These are phyloP conservation scores for Syritta pipiens DNA, from an alignment of 2,888 invertebrate species.

Conservation along the genomic window DNA sequence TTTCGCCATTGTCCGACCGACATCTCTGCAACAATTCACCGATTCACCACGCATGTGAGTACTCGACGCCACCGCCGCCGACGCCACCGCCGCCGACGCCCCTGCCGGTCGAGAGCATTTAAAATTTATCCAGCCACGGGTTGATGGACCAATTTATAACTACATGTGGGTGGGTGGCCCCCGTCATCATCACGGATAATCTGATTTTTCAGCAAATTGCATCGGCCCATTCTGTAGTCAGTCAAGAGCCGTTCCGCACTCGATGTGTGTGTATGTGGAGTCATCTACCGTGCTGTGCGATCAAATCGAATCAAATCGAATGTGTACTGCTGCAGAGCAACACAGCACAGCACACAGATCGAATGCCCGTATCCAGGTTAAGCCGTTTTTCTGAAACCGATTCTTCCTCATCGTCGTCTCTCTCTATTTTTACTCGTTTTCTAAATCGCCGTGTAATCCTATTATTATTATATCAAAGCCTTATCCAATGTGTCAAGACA, in stretches of 20 bases:
- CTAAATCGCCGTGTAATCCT: slow-evolving; percentile 53
- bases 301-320: slow-evolving; percentile 46
- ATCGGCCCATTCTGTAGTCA: slow-evolving; percentile 64
- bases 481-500: slow-evolving; percentile 65
- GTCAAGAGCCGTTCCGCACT: slow-evolving; percentile 19
- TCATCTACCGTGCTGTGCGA: slow-evolving; percentile 38
- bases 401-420: slow-evolving; percentile 5
- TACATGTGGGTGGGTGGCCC: slow-evolving; percentile 66
- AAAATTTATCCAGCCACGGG: slow-evolving; percentile 23
- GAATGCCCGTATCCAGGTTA: slow-evolving; percentile 53
- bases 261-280: not conserved
- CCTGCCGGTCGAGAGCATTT: slow-evolving; percentile 3
- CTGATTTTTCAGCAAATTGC: slow-evolving; percentile 69
- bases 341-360: not conserved
- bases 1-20: slow-evolving; percentile 49
- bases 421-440: not conserved
- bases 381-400: slow-evolving; percentile 50
- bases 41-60: slow-evolving; percentile 55
- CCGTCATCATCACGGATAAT: slow-evolving; percentile 49
- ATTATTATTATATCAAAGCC: slow-evolving; percentile 66
- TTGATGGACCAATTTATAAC: slow-evolving; percentile 66
- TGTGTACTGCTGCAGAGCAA: slow-evolving; percentile 10
- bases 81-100: not conserved
- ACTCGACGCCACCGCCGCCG: not conserved
- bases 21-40: slow-evolving; percentile 51